Percentiles rank a stretch among this genome's conserved stretches.
These are phyloP conservation scores for Drosophila albomicans DNA, from an alignment of 1,140 invertebrate species.

Conservation along the genomic window DNA sequence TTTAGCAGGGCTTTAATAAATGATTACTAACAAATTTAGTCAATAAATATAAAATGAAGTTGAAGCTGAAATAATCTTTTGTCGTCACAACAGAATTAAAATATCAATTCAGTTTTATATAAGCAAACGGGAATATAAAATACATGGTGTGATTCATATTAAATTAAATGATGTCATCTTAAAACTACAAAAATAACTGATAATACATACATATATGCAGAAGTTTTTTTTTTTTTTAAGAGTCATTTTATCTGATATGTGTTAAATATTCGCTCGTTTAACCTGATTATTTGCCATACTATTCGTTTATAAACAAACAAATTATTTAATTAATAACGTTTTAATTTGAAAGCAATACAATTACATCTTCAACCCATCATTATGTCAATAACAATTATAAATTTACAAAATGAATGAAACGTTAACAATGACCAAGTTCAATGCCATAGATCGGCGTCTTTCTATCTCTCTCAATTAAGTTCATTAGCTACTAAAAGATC, in stretches of 20 bases:
- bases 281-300: too few relatives aligned
- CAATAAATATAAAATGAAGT: too few relatives aligned
- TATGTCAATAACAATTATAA: conserved; percentile 17
- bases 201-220: too few relatives aligned
- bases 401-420: conserved; percentile 22
- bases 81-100: too few relatives aligned
- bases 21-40: background rate
- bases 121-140: too few relatives aligned
- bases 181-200: too few relatives aligned
- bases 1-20: too few relatives aligned
- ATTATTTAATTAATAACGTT: conserved; percentile 12
- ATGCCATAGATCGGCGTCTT: conserved; percentile 33
- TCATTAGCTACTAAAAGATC: conserved; percentile 23
- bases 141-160: background rate
- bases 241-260: background rate
- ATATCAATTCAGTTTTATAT: too few relatives aligned
- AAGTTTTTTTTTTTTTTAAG: too few relatives aligned
- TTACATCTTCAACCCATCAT: conserved; percentile 9
- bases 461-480: background rate
- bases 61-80: too few relatives aligned
- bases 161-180: background rate
- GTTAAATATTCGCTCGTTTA: background rate
- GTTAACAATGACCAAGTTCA: conserved; percentile 36
- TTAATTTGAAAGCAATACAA: conserved; percentile 13
- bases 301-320: background rate